phyloP scores from a whole-genome alignment of 2,797 vertebrate genomes.

The Argyrosomus regius region DNA sequence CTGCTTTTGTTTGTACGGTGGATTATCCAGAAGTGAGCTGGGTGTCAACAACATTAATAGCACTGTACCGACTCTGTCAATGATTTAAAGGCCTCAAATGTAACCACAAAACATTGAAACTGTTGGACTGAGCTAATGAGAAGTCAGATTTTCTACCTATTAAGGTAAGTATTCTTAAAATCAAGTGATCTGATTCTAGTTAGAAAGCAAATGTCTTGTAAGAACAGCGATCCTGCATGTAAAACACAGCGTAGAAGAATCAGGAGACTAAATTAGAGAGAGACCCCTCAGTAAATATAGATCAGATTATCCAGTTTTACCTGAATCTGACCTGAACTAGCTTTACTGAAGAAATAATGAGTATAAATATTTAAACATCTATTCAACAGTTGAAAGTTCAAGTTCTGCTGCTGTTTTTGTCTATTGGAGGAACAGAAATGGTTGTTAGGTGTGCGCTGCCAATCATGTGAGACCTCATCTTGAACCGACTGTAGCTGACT shows the following conservation, averaged over 20 bases:
- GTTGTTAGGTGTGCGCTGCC: constrained; percentile 8
- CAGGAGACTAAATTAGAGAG: neutral
- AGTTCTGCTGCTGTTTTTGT: constrained; percentile 12
- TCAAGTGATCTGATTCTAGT: constrained; percentile 18
- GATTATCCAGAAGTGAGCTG: neutral
- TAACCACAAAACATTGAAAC: neutral
- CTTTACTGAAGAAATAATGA: constrained; percentile 12
- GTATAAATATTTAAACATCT: constrained; percentile 3
- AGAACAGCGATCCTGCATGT: neutral
- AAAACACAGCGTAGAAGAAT: neutral
- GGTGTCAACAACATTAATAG: neutral
- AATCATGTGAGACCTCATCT: constrained; percentile 23
- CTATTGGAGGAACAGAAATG: constrained; percentile 2
- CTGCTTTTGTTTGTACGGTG: constrained; percentile 7
- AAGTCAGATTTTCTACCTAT: constrained; percentile 7
- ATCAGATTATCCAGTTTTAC: neutral
- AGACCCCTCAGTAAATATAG: neutral
- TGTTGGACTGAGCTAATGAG: neutral
- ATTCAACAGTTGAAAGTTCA: constrained; percentile 6
- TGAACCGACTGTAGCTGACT: constrained; percentile 13
- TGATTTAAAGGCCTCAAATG: constrained; percentile 12
- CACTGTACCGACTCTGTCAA: neutral
- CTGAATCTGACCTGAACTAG: neutral
- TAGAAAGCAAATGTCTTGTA: neutral
- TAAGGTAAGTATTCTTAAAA: neutral